Base-by-base conservation (phyloP, 2,888 invertebrate genomes). In the Molanna angustata region DNA sequence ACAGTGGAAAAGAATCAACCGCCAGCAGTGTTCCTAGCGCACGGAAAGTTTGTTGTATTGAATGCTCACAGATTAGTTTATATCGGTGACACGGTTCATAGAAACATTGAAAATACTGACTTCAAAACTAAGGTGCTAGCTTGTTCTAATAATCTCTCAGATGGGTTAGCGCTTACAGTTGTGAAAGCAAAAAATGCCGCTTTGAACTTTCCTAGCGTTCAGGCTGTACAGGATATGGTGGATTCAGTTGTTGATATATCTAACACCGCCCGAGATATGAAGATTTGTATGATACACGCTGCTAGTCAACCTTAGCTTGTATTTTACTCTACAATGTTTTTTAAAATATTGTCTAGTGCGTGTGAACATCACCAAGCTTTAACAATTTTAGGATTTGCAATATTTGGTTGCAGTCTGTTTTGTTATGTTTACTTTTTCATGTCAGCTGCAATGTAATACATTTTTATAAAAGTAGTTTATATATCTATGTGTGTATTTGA, bases 1-100 rank as follows among this genome's bases (percentile, higher is more conserved):
- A 90, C 93, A 3, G 90, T 97, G 33, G 93, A 94, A 65, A 89
- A 88, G 70, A 94, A 94, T 65, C 92, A 94, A 67, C 94, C 94
- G 32, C 96, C 97, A 0, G 91, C 92, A 71, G 88, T 86, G 58
- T 95, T 95, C 70, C 85, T 96, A 46, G 92, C 93, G 11, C 91
- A 94, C 68, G 91, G 93, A 47, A 96, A 96, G 70, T 94, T 94
- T 70, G 94, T 97, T 7, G 91, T 96, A 27, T 79, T 97, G 43
- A 91, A 91, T 67, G 95, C 94, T 19, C 95, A 96, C 67, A 87
- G 94, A 68, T 79, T 97, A 65, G 92, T 97, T 16, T 90, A 92
- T 67, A 94, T 95, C 56, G 95, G 95, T 45, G 96, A 97, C 73
- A 93, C 90, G 43, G 89, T 96, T 20, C 88, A 94, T 68, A 84